Conservation (phyloP, 2,888 invertebrate species). For the Pterostichus madidus region DNA sequence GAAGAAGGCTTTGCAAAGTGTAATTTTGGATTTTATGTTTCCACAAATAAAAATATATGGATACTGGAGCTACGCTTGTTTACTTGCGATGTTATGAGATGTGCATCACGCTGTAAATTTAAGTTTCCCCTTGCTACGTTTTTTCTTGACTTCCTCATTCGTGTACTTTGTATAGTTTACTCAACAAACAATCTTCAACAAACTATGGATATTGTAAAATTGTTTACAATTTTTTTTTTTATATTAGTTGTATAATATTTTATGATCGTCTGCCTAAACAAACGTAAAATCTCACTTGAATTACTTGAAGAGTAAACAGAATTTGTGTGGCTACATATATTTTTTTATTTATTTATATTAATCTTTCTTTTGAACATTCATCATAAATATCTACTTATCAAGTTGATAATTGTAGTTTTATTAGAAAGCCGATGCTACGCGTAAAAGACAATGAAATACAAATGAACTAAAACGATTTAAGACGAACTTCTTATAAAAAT, state of each 20-base stretch:
- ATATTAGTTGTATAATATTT: slow-evolving; percentile 34
- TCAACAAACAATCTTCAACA: slow-evolving; percentile 32
- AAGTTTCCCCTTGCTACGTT: slow-evolving; percentile 35
- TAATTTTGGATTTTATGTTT: slow-evolving; percentile 66
- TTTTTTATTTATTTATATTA: too few species aligned
- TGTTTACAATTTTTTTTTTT: slow-evolving; percentile 27
- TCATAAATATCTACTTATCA: too few species aligned
- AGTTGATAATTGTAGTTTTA: too few species aligned
- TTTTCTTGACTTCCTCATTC: slow-evolving; percentile 14
- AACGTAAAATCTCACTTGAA: too few species aligned
- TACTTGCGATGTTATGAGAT: slow-evolving; percentile 61
- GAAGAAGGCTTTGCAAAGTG: slow-evolving; percentile 47
- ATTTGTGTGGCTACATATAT: too few species aligned
- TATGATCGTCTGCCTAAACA: neutral
- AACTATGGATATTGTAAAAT: slow-evolving; percentile 39
- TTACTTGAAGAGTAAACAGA: too few species aligned
- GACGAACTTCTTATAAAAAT: too few species aligned
- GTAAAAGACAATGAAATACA: too few species aligned
- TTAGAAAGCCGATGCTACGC: too few species aligned
- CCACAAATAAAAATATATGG: slow-evolving; percentile 66
- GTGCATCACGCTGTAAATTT: slow-evolving; percentile 61
- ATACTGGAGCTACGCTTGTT: slow-evolving; percentile 55
- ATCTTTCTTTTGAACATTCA: too few species aligned
- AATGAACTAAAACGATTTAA: too few species aligned
- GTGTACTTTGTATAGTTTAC: slow-evolving; percentile 4